Evolutionary conservation across 2,888 invertebrate genomes (phyloP), one percentile per base, ranked within the genome.

Genomic region (Aleiodes leptofemur): DNA sequence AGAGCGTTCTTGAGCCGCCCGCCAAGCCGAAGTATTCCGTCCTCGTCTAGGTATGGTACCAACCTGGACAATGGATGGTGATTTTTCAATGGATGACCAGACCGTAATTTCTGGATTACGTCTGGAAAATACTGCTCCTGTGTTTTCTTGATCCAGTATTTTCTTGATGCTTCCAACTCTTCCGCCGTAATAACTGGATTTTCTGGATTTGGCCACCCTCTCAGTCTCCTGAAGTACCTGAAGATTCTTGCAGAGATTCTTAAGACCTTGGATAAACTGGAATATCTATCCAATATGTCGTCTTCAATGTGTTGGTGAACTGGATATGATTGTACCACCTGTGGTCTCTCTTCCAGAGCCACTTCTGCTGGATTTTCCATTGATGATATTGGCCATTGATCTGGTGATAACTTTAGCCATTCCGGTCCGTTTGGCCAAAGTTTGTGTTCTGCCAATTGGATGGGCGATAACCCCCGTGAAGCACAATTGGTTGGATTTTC

Each of bases 401-500:
- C 8, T 34, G 16, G 31, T 23, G 31, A n/a, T 16, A n/a, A 11
- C 7, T 8, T 4, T 16, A 50, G 11, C 51, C 68, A 68, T 13
- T 11, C 3, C 14, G 11, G 64, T 50, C 56, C 64, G n/a, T 14
- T 57, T 13, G 4, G 34, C 34, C 34, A 34, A 34, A 34, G 34
- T 34, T 34, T 34, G 34, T 34, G 34, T 6, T 34, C 34, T 13
- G 55, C 13, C 4, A 80, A 76, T 53, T 77, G 74, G 8, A 23
- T 7, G 0, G 77, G 61, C 2, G 77, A 72, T 0, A 79, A 4
- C 0, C 81, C 77, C 48, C 79, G 57, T 3, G 80, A 79, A 0
- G 79, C 77, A 34, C 78, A 76, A 48, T 80, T 78, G 0, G 78
- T 78, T 53, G 78, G 77, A n/a, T 80, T 79, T 13, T 11, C 16